Evolutionary conservation across 2,113 vertebrate genomes (phyloP).

Genomic region (Halcyon malimbica): DNA sequence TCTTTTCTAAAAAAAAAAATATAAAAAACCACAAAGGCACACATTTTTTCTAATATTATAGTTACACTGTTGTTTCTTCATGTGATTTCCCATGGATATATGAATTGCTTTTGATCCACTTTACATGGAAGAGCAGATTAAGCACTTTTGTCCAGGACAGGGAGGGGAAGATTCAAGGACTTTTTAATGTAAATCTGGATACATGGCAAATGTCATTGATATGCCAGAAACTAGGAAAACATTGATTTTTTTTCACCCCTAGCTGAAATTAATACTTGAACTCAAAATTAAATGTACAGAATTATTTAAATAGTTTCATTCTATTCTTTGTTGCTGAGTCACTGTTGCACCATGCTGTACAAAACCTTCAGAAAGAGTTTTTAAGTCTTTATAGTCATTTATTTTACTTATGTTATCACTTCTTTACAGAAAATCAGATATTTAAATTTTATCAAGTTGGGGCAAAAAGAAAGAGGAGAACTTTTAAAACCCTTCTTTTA

Average conservation of each 20-base stretch:
- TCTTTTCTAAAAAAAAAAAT: background rate
- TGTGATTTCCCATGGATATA: background rate
- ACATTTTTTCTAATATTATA: background rate
- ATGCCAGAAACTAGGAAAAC: background rate
- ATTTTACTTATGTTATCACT: background rate
- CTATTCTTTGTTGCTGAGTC: background rate
- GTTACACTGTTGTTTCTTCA: background rate
- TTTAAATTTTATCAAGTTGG: slow-evolving; percentile 35
- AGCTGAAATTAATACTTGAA: background rate
- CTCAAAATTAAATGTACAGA: background rate
- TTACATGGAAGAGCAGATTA: background rate
- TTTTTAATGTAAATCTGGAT: background rate
- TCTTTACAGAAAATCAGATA: slow-evolving; percentile 55
- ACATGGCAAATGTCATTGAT: background rate
- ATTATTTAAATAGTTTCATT: background rate
- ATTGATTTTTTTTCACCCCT: background rate
- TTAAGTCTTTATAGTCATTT: background rate
- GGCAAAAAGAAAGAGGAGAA: background rate
- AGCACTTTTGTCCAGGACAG: background rate
- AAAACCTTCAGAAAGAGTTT: background rate
- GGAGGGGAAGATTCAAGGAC: background rate
- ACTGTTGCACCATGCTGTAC: background rate
- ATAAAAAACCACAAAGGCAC: background rate
- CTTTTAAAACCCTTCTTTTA: slow-evolving; percentile 42
- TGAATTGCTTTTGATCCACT: background rate